Percentiles rank a stretch among this genome's conserved stretches.
Conservation (phyloP, 2,113 vertebrate genomes). For the Pituophis catenifer region DNA sequence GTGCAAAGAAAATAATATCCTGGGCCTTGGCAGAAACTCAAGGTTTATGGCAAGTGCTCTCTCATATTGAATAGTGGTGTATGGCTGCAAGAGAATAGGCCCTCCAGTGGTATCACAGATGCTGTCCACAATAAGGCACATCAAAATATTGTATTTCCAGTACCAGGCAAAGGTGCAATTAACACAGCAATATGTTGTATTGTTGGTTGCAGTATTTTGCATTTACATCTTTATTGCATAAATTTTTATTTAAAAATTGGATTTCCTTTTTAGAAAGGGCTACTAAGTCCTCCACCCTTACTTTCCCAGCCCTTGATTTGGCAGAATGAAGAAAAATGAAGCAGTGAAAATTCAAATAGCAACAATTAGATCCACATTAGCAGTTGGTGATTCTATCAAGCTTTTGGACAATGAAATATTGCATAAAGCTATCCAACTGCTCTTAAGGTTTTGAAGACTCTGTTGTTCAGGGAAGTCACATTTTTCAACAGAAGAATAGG, state of each 20-base stretch:
- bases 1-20: background rate
- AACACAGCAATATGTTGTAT: background rate
- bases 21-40: background rate
- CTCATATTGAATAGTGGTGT: background rate
- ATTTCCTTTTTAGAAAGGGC: background rate
- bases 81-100: background rate
- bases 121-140: background rate
- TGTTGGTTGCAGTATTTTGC: background rate
- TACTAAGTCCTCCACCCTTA: background rate
- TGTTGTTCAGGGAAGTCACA: background rate
- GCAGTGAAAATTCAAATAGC: background rate
- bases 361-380: background rate
- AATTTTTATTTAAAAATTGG: background rate
- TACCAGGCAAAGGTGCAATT: background rate
- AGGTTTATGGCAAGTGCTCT: background rate
- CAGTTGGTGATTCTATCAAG: background rate
- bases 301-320: background rate
- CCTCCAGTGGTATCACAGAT: background rate
- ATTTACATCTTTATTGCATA: background rate
- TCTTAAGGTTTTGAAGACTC: background rate
- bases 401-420: background rate
- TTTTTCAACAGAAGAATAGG: background rate
- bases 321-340: background rate
- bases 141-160: background rate
- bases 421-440: background rate